These are phyloP conservation scores for Motacilla tschutschensis DNA, from an alignment of 2,113 vertebrate genomes.

Conservation along the genomic window DNA sequence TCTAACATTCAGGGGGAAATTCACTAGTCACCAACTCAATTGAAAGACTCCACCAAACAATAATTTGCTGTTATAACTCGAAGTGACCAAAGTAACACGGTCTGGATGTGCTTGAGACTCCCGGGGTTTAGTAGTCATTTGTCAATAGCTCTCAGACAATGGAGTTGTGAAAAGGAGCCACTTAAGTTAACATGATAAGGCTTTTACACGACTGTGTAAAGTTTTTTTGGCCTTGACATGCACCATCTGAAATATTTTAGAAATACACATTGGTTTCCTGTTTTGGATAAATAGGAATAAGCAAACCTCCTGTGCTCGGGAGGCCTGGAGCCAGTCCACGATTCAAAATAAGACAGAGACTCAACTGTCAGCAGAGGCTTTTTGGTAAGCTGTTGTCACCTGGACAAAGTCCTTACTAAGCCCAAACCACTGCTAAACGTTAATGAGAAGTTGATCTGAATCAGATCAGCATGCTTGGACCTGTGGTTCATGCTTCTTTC, in stretches of 20 bases:
- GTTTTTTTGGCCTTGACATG: neutral
- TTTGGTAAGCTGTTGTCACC: neutral
- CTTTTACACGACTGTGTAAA: neutral
- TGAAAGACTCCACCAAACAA: neutral
- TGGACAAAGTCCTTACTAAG: neutral
- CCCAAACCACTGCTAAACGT: neutral
- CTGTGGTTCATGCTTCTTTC: neutral
- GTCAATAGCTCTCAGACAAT: neutral
- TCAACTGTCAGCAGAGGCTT: neutral
- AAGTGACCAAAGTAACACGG: neutral
- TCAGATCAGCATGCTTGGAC: neutral
- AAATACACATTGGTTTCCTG: conserved; percentile 8
- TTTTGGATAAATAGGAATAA: conserved; percentile 8
- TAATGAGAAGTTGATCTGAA: neutral
- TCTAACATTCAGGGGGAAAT: neutral
- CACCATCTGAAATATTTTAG: neutral
- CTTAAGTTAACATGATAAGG: neutral
- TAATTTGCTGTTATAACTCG: neutral
- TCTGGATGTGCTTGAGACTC: neutral
- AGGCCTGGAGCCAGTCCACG: neutral
- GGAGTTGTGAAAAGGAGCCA: neutral
- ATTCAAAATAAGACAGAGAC: neutral
- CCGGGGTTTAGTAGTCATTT: neutral
- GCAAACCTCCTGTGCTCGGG: neutral
- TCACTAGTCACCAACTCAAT: neutral